phyloP scores from a whole-genome alignment of 2,797 vertebrate genomes.

The Carapus acus region DNA sequence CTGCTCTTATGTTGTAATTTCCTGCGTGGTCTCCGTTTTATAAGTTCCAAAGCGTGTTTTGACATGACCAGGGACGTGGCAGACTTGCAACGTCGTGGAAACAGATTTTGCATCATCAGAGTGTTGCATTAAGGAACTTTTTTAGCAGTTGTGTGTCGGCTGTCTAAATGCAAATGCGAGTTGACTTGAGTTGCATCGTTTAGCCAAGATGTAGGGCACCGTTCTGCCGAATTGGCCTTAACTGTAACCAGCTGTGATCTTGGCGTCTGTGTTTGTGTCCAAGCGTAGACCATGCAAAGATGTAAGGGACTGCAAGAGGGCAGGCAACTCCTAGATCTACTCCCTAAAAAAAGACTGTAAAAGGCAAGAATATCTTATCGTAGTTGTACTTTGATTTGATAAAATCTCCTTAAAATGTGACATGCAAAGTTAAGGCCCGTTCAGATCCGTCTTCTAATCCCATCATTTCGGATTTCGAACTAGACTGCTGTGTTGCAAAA shows the following conservation, averaged over 20 bases:
- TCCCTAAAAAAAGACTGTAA: slow-evolving; percentile 53
- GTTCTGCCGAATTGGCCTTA: slow-evolving; percentile 58
- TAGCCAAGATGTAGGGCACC: slow-evolving; percentile 52
- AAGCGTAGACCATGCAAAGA: slow-evolving; percentile 38
- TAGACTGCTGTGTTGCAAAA: too few relatives aligned
- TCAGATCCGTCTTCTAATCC: not conserved
- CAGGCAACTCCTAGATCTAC: too few relatives aligned
- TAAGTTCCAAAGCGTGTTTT: not conserved
- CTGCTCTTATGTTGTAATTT: too few relatives aligned
- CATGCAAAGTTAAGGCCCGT: slow-evolving; percentile 18
- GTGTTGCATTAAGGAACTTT: slow-evolving; percentile 17
- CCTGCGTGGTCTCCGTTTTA: slow-evolving; percentile 1
- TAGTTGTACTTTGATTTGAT: slow-evolving; percentile 40
- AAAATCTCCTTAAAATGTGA: slow-evolving; percentile 33
- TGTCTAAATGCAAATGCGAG: slow-evolving; percentile 38
- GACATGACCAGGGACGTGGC: not conserved
- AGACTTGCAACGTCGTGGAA: not conserved
- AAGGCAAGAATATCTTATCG: slow-evolving; percentile 42
- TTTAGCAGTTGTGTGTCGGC: slow-evolving; percentile 21
- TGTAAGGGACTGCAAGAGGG: slow-evolving; percentile 56
- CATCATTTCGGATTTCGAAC: too few relatives aligned
- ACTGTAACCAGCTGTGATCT: slow-evolving; percentile 72
- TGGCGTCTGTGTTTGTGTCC: slow-evolving; percentile 2
- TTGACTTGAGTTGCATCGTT: slow-evolving; percentile 43
- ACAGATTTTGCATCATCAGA: not conserved